A percentile compares a stretch with the other conserved stretches of the same genome.
Conservation (phyloP, 92 coral and sea anemone species). For the Paragorgia papillata region DNA sequence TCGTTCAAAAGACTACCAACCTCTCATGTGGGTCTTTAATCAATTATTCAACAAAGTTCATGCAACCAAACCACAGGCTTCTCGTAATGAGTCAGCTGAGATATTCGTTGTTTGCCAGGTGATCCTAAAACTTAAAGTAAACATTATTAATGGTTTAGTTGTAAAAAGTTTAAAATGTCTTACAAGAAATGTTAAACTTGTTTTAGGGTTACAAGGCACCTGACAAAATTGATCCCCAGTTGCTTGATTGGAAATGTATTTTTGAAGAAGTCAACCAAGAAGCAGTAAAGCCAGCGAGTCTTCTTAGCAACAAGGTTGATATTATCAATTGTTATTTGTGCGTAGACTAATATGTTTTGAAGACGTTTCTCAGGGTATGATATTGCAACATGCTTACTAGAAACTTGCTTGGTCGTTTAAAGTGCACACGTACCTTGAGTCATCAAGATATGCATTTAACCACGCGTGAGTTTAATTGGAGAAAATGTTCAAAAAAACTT, state of each 20-base stretch:
- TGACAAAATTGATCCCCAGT: slow-evolving; percentile 89
- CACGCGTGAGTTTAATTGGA: no score
- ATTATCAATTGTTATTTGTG: not conserved
- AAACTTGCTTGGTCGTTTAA: no score
- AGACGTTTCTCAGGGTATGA: no score
- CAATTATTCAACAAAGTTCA: slow-evolving; percentile 95
- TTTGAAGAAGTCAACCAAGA: slow-evolving; percentile 90
- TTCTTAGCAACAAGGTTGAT: slow-evolving; percentile 77
- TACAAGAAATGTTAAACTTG: no score
- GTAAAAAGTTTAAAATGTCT: no score
- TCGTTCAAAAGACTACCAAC: slow-evolving; percentile 96
- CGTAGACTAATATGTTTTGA: no score
- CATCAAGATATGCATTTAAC: no score
- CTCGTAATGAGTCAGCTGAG: slow-evolving; percentile 96
- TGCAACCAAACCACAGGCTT: slow-evolving; percentile 96
- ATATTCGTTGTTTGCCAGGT: slow-evolving; percentile 99
- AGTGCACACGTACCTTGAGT: no score
- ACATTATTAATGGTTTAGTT: no score
- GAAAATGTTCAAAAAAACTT: no score
- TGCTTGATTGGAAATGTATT: slow-evolving; percentile 87
- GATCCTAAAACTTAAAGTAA: not conserved
- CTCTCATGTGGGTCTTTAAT: slow-evolving; percentile 90
- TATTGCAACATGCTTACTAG: no score
- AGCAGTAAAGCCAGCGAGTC: slow-evolving; percentile 69
- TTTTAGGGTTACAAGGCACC: slow-evolving; percentile 91